Evolutionary conservation across 2,797 vertebrate genomes (phyloP).

Genomic region (Erpetoichthys calabaricus): DNA sequence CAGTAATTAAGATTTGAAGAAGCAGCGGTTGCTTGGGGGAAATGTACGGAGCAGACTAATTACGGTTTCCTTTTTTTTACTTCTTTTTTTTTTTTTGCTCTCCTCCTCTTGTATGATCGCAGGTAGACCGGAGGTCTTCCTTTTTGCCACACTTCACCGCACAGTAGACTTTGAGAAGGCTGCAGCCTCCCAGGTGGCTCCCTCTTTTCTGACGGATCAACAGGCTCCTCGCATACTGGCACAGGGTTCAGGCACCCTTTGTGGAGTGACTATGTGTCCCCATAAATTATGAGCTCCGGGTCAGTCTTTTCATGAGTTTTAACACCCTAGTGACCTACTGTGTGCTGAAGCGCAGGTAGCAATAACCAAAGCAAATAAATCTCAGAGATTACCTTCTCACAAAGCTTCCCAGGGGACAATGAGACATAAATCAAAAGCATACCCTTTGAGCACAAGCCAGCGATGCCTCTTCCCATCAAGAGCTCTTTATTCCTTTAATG

Average conservation of each 20-base stretch:
- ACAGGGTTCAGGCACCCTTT: constrained; percentile 9
- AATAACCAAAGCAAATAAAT: too few species aligned
- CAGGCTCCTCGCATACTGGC: constrained; percentile 9
- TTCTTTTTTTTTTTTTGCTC: background rate
- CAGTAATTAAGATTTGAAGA: background rate
- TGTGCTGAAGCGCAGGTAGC: too few species aligned
- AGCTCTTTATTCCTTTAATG: too few species aligned
- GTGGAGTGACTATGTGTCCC: too few species aligned
- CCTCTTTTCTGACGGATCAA: background rate
- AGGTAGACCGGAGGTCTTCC: background rate
- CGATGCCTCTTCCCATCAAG: too few species aligned
- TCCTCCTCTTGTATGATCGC: background rate
- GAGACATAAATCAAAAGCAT: too few species aligned
- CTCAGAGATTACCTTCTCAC: too few species aligned
- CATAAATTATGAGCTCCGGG: too few species aligned
- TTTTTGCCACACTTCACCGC: constrained; percentile 1
- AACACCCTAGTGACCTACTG: too few species aligned
- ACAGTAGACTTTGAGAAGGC: constrained; percentile 1
- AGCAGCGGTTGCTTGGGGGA: background rate
- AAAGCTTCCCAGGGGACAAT: too few species aligned
- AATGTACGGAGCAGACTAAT: background rate
- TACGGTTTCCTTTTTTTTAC: background rate
- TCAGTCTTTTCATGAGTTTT: too few species aligned
- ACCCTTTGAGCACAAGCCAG: too few species aligned
- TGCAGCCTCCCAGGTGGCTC: background rate